A percentile compares a stretch with the other conserved stretches of the same genome.
phyloP scores from a whole-genome alignment of 37 sponge, comb jelly and placozoan species.

The Aphrocallistes beatrix region DNA sequence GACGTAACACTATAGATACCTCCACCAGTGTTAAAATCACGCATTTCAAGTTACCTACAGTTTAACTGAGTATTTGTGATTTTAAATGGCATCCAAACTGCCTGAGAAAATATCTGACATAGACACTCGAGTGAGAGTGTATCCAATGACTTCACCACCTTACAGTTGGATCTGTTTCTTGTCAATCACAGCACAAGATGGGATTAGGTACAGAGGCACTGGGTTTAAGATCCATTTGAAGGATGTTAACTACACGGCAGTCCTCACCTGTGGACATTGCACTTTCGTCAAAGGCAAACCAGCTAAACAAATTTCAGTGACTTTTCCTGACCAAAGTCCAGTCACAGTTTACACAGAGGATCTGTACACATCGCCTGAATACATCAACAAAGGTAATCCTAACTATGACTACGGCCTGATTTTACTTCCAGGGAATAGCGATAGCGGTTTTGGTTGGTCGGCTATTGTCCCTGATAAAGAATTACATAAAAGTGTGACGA shows the following conservation, averaged over 20 bases:
- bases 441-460: not conserved
- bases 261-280: not conserved
- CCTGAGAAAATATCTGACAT: not conserved
- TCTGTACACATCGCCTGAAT: not conserved
- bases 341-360: not conserved
- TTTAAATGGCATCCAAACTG: too few relatives aligned
- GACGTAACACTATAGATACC: too few relatives aligned
- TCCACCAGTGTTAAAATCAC: too few relatives aligned
- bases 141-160: not conserved
- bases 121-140: not conserved
- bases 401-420: not conserved
- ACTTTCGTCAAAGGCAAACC: not conserved
- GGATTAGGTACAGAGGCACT: not conserved
- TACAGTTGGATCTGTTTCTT: slow-evolving; percentile 5
- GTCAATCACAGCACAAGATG: not conserved
- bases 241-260: not conserved
- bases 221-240: not conserved
- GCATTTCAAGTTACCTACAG: too few relatives aligned
- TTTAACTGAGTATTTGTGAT: too few relatives aligned
- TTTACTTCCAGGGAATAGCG: not conserved
- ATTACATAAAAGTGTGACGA: not conserved
- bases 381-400: not conserved
- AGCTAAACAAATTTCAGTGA: not conserved
- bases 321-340: not conserved
- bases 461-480: not conserved